These are phyloP conservation scores for Apodemia duryi DNA, from an alignment of 2,888 invertebrate species.

Conservation along the genomic window DNA sequence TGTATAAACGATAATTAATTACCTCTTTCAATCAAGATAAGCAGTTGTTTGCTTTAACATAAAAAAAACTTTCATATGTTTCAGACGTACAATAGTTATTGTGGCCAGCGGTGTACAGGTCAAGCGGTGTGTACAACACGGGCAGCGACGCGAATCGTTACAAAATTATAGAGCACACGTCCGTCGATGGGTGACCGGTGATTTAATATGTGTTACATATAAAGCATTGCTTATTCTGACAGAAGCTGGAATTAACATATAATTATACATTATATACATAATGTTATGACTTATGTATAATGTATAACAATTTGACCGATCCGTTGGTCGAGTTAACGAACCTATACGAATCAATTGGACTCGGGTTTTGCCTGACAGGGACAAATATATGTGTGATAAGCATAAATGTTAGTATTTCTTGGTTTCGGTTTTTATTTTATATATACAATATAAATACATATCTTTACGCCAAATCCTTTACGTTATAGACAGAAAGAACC, in stretches of 20 bases:
- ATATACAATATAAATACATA: too few species aligned
- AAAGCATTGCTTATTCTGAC: not conserved
- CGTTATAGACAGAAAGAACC: too few species aligned
- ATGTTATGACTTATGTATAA: not conserved
- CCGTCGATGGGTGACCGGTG: conserved; percentile 12
- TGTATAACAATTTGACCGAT: not conserved
- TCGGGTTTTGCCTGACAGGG: too few species aligned
- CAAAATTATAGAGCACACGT: conserved; percentile 16
- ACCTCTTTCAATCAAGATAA: too few species aligned
- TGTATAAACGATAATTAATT: too few species aligned
- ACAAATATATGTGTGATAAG: too few species aligned
- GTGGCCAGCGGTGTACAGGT: conserved; percentile 7
- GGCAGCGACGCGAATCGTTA: conserved; percentile 14
- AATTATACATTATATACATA: not conserved
- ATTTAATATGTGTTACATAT: conserved; percentile 14
- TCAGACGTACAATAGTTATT: not conserved
- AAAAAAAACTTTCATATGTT: not conserved
- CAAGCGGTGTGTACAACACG: conserved; percentile 8
- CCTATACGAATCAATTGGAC: too few species aligned
- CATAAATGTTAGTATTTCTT: too few species aligned
- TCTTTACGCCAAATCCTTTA: too few species aligned
- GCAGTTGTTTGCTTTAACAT: too few species aligned
- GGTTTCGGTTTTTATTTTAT: too few species aligned
- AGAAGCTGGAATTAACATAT: not conserved
- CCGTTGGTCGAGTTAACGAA: too few species aligned